phyloP scores from a whole-genome alignment of 2,113 vertebrate genomes.

The Mirza zaza region DNA sequence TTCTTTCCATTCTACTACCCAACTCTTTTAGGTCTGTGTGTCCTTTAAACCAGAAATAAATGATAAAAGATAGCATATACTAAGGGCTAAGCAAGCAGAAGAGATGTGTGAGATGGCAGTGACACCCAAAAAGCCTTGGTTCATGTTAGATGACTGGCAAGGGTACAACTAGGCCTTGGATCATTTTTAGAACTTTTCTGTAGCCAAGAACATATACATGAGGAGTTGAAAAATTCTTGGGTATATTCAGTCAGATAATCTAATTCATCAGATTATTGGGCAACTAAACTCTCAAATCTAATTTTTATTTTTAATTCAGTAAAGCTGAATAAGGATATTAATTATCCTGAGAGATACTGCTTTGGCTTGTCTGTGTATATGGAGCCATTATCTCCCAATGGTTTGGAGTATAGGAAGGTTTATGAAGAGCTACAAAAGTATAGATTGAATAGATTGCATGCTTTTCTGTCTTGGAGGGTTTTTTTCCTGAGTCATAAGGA shows the following conservation, averaged over 20 bases:
- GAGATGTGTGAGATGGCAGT: background rate
- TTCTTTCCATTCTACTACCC: background rate
- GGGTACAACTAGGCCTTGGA: background rate
- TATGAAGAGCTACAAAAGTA: background rate
- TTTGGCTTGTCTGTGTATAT: background rate
- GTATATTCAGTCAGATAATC: background rate
- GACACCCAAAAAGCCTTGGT: background rate
- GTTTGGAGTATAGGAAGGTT: background rate
- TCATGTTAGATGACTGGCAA: background rate
- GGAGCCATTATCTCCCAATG: background rate
- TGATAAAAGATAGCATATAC: background rate
- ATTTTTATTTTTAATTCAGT: background rate
- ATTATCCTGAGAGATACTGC: background rate
- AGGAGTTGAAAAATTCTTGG: background rate
- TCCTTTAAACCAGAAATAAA: background rate
- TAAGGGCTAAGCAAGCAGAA: background rate
- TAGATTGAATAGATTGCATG: background rate
- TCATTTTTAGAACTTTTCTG: constrained; percentile 28
- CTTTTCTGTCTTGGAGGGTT: constrained; percentile 1
- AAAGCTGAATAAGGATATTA: background rate
- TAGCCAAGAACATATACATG: background rate
- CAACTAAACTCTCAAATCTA: background rate
- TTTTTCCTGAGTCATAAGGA: constrained; percentile 67
- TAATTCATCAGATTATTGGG: background rate
- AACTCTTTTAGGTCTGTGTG: background rate